Conservation (phyloP, 2,888 invertebrate species). For the Rhagophthalmus giganteus region DNA sequence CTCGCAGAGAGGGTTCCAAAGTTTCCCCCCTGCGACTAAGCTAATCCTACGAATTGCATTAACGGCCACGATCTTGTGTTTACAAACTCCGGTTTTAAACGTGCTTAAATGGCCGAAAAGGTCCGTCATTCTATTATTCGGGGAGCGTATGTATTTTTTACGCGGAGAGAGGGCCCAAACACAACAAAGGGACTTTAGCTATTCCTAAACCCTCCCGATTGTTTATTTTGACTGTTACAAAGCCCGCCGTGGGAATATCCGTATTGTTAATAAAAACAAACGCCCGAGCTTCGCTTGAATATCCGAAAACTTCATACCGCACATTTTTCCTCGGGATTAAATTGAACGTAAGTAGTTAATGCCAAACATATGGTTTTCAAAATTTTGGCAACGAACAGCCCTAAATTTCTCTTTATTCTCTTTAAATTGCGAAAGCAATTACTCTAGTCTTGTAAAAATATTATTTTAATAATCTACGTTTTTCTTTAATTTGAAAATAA, state of each 20-base stretch:
- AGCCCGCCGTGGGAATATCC: too few species aligned
- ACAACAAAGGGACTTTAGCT: too few species aligned
- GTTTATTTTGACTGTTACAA: too few species aligned
- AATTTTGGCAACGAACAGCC: too few species aligned
- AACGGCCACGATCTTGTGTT: constrained; percentile 13
- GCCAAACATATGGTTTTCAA: too few species aligned
- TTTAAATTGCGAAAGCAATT: constrained; percentile 6
- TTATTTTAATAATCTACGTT: constrained; percentile 4
- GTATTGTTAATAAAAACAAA: too few species aligned
- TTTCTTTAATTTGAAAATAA: constrained; percentile 17
- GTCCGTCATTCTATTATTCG: not conserved
- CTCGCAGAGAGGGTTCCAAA: constrained; percentile 4
- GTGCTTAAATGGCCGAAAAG: not conserved
- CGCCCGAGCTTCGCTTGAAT: too few species aligned
- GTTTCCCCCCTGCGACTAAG: constrained; percentile 2
- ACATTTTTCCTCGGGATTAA: too few species aligned
- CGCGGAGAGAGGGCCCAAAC: not conserved
- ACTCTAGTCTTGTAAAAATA: constrained; percentile 4
- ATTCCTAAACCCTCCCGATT: too few species aligned
- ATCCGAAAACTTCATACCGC: too few species aligned
- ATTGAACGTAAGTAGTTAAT: too few species aligned
- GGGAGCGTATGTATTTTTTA: not conserved
- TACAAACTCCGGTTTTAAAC: not conserved
- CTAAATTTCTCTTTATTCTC: too few species aligned
- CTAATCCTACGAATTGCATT: constrained; percentile 19